Base-by-base conservation (phyloP, 2,113 vertebrate species). In the Muntiacus reevesi region DNA sequence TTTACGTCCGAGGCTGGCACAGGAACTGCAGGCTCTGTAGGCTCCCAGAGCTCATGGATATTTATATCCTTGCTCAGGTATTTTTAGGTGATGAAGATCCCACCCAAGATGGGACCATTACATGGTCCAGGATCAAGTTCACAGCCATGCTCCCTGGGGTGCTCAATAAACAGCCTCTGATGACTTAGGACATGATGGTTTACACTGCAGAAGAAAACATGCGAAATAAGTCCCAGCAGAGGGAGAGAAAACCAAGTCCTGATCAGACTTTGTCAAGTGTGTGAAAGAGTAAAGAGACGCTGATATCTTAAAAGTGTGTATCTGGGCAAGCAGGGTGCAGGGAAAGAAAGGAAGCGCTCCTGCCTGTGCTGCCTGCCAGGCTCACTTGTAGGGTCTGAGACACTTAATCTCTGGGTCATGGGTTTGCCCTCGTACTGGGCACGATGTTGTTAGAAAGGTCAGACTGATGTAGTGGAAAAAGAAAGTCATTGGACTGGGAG, bases 391-490 rank as follows among this genome's bases (percentile, higher is more conserved):
- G 54, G 23, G 27, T 78, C 81, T 27, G 57, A 96, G 91, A 98
- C 95, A 98, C 54, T 83, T 93, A 89, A 98, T 97, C 96, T 93
- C 91, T 2, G 0, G 95, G 96, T 97, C 97, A 94, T 84, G 45
- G 74, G 91, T 97, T 97, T 76, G 52, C 23, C 87, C 64, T 78
- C 93, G 81, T 71, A 10, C 74, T 47, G 88, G 91, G 86, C 71
- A 91, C 83, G 43, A 50, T 91, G 93, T 93, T 96, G 84, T 95
- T 83, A 82, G 94, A 96, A 90, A 85, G 89, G 59, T 90, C 96
- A 97, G 97, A 97, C 97, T 98, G 97, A 97, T 95, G 97, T 92
- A 98, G 96, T 98, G 97, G 97, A 98, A 97, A 98, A 97, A 97
- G 84, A 94, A 95, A 95, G 93, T 91, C 97, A 94, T 25, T 79